Percentiles rank a stretch among this genome's conserved stretches.
Conservation (phyloP, 2,113 vertebrate species). For the Strix aluco region DNA sequence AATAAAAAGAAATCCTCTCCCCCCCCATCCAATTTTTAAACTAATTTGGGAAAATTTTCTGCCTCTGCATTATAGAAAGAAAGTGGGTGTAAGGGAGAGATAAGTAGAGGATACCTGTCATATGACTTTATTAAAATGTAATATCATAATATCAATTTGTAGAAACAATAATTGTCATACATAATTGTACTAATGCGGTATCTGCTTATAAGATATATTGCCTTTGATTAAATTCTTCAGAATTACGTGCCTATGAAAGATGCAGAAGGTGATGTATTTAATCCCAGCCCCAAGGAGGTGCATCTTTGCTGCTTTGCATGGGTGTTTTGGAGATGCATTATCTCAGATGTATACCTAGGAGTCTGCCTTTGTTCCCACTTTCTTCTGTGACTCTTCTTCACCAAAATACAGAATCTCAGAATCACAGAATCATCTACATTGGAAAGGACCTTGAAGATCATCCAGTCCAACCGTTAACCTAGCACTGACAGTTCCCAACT, state of each 20-base stretch:
- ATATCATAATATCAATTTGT: neutral
- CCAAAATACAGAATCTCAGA: neutral
- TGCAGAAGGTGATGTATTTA: neutral
- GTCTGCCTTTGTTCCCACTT: neutral
- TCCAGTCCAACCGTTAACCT: too few species aligned
- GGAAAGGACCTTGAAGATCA: too few species aligned
- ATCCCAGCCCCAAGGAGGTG: neutral
- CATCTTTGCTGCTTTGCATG: neutral
- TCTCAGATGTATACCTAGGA: neutral
- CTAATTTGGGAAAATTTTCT: neutral
- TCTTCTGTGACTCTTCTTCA: neutral
- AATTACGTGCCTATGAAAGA: neutral
- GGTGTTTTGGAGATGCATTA: neutral
- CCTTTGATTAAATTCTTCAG: neutral
- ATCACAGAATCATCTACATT: too few species aligned
- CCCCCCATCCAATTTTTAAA: neutral
- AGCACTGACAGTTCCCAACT: too few species aligned
- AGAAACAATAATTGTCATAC: neutral
- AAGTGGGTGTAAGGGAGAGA: neutral
- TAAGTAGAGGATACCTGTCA: neutral
- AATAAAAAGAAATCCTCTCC: neutral
- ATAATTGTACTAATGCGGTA: neutral
- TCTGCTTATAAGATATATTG: neutral
- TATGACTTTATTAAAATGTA: neutral
- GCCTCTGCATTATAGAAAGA: neutral